Base-by-base conservation (phyloP, 64 coral and sea anemone species). In the Actinia tenebrosa region DNA sequence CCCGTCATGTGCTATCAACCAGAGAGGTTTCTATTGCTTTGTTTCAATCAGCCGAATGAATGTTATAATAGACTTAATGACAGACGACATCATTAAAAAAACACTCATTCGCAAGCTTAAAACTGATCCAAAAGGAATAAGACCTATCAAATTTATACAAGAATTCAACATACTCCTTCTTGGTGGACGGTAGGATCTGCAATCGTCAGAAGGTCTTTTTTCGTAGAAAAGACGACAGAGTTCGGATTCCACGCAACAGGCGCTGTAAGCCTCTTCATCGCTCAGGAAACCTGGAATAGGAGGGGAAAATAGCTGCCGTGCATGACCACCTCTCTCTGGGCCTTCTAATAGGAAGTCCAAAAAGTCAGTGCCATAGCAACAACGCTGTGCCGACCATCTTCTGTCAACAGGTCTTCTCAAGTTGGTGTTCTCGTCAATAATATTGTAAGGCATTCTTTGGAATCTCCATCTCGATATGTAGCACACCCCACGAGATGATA, bases 161-260 rank as follows among this genome's bases (percentile, higher is more conserved):
- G 56, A 86, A 45, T 66, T 63, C 42, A 16, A 88, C 91, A 56
- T 88, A 92, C 91, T 60, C 87, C 47, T 84, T 79, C 25, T 25
- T 50, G 64, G 80, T 44, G 86, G 86, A 10, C n/a, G 18, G 22
- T 92, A 92, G n/a, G 4, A 23, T 7, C 1, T 0, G 25, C 91
- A 92, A 22, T 15, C 23, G 44, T 92, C 91, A 78, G 86, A 88
- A 30, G 86, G 86, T 66, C 91, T 62, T 77, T 62, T 84, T n/a
- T 7, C 6, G 47, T 88, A 92, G 30, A 88, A 92, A 53, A 88
- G 16, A 43, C 47, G 0, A 79, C 91, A 92, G 0, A 84, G 68
- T 45, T 25, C 45, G 61, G 43, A 23, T 27, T 92, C 86, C 14
- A 88, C 86, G 61, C 91, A 92, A 55, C 91, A 92, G 10, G 30